Evolutionary conservation across 2,888 invertebrate species (phyloP).

Genomic region (Drosophila testacea): DNA sequence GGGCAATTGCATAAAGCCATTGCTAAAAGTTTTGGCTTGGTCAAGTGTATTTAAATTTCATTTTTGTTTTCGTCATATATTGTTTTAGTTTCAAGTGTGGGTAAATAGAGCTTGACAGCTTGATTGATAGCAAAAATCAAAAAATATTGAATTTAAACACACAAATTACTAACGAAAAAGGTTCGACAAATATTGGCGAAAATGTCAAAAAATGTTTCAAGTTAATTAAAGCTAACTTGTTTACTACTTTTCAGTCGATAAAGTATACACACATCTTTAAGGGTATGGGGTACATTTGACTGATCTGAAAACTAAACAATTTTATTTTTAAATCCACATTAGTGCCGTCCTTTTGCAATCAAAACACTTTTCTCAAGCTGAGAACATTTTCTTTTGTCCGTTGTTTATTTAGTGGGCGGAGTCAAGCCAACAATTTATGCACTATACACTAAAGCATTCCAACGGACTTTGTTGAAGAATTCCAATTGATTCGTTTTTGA

Average conservation of each 20-base stretch:
- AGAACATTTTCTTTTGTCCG: constrained; percentile 16
- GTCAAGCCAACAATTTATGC: neutral
- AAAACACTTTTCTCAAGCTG: constrained; percentile 41
- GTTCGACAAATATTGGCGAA: neutral
- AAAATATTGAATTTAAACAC: neutral
- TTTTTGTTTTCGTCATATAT: constrained; percentile 5
- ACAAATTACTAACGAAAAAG: neutral
- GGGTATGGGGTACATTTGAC: neutral
- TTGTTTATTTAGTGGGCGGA: neutral
- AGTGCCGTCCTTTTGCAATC: constrained; percentile 46
- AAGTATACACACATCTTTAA: no score
- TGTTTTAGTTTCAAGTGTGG: neutral
- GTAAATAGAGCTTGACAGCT: neutral
- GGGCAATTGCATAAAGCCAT: constrained; percentile 10
- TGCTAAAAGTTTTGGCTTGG: constrained; percentile 25
- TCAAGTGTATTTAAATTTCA: constrained; percentile 29
- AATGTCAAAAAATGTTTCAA: neutral
- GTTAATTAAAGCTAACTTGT: no score
- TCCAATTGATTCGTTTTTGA: constrained; percentile 18
- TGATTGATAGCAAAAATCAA: constrained; percentile 2
- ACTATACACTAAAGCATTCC: constrained; percentile 2
- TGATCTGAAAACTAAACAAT: neutral
- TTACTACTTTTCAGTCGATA: no score
- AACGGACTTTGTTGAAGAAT: neutral
- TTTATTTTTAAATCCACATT: constrained; percentile 1